A percentile compares a stretch with the other conserved stretches of the same genome.
These are phyloP conservation scores for Agrochola lychnidis DNA, from an alignment of 2,888 invertebrate genomes.

Conservation along the genomic window DNA sequence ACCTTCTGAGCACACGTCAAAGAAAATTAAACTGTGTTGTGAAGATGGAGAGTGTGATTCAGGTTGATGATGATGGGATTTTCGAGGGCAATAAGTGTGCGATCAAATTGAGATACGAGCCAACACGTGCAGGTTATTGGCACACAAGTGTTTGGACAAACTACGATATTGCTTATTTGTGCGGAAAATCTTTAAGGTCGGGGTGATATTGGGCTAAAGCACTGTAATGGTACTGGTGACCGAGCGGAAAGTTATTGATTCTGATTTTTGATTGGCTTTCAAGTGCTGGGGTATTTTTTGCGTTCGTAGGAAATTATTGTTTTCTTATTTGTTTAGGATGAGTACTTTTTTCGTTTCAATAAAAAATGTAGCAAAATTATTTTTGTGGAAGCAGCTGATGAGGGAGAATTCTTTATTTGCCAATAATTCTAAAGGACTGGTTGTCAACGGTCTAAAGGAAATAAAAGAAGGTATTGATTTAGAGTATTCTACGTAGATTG, in stretches of 20 bases:
- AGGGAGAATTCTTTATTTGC: background rate
- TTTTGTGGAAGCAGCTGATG: background rate
- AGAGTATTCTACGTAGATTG: too few species aligned
- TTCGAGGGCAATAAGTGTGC: conserved; percentile 78
- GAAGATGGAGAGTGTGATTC: conserved; percentile 37
- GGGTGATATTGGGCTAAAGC: conserved; percentile 64
- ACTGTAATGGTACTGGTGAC: conserved; percentile 55
- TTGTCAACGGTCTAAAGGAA: too few species aligned
- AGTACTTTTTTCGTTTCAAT: background rate
- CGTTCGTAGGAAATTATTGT: background rate
- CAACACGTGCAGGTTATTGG: conserved; percentile 89
- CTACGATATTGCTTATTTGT: conserved; percentile 87
- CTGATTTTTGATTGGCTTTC: conserved; percentile 53
- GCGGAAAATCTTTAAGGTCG: conserved; percentile 79
- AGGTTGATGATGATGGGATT: conserved; percentile 53
- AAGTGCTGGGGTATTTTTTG: conserved; percentile 27
- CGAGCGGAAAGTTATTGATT: conserved; percentile 48
- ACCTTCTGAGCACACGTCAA: conserved; percentile 45
- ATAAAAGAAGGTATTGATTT: too few species aligned
- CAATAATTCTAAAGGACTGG: too few species aligned
- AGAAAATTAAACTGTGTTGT: conserved; percentile 50
- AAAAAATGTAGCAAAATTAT: background rate
- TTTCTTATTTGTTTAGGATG: conserved; percentile 36
- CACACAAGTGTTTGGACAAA: conserved; percentile 88
- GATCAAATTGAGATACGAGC: conserved; percentile 88